Evolutionary conservation across 2,888 invertebrate species (phyloP).

Genomic region (Eustalomyia histrio): DNA sequence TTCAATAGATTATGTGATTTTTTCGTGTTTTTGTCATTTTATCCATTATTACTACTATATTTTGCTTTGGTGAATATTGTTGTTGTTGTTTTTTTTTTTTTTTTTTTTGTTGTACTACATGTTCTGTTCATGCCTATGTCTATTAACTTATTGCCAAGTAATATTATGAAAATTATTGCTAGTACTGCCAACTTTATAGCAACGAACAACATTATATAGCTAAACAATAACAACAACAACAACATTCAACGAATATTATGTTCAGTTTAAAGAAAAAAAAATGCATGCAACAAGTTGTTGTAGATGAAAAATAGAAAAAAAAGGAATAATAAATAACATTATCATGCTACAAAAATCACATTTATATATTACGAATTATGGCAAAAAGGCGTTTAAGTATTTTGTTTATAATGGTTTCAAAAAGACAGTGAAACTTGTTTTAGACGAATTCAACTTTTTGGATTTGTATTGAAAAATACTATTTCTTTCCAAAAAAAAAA

Average conservation of each 20-base stretch:
- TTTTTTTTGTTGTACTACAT: slow-evolving; percentile 31
- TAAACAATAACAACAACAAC: slow-evolving; percentile 3
- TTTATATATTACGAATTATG: slow-evolving; percentile 21
- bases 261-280: slow-evolving; percentile 30
- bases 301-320: slow-evolving; percentile 13
- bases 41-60: slow-evolving; percentile 48
- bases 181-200: slow-evolving; percentile 31
- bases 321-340: slow-evolving; percentile 22
- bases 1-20: slow-evolving; percentile 52
- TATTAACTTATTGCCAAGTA: slow-evolving; percentile 57
- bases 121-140: slow-evolving; percentile 54
- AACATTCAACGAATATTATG: background rate
- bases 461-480: too few species aligned
- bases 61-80: background rate
- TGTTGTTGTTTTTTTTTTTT: slow-evolving; percentile 27
- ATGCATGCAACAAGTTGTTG: slow-evolving; percentile 57
- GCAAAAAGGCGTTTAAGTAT: slow-evolving; percentile 49
- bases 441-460: too few species aligned
- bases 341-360: slow-evolving; percentile 39
- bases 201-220: slow-evolving; percentile 6
- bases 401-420: slow-evolving; percentile 8
- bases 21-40: slow-evolving; percentile 62
- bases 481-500: too few species aligned
- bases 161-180: slow-evolving; percentile 51
- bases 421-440: too few species aligned